Evolutionary conservation across 1,140 invertebrate species (phyloP), one percentile per base, ranked within the genome.

Genomic region (Tetragnatha versicolor): DNA sequence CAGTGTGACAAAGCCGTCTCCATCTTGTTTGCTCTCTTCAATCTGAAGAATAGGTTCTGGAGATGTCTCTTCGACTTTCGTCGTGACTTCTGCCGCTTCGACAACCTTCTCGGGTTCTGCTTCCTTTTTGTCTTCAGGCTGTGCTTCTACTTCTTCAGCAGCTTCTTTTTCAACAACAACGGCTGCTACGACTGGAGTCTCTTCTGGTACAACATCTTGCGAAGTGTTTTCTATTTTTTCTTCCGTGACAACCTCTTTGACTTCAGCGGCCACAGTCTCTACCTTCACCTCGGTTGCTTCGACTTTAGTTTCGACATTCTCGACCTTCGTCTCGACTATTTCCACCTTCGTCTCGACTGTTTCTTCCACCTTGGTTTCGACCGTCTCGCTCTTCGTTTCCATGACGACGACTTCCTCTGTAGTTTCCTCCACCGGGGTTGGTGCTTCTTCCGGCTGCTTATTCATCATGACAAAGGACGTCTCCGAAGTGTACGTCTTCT

Each of bases 401-500:
- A 20, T 51, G 49, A 51, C 49, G 49, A 20, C 49, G 25, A 17
- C 49, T 51, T 51, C 14, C 12, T 45, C n/a, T 17, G n/a, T 51
- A 51, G 49, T 51, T 10, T 31, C 55, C 9, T 60, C 31, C 20
- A 10, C 25, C 10, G 3, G 12, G 10, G 42, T 51, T 7, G 45
- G 2, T 10, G 6, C 22, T 20, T 35, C 53, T 33, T 61, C 60
- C 33, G 31, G 31, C 29, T 77, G 35, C 29, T 51, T n/a, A n/a
- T n/a, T n/a, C n/a, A n/a, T 79, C 35, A 69, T 55, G 6, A 79
- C 76, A 20, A 79, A 51, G 10, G 63, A 45, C n/a, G 37, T 45
- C 20, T 53, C 49, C 0, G 76, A 79, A 4, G 76, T 79, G 22
- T 68, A 79, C 7, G 37, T 79, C 39, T 79, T 79, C n/a, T 68